phyloP scores from a whole-genome alignment of 2,113 vertebrate species.

The Lathamus discolor region DNA sequence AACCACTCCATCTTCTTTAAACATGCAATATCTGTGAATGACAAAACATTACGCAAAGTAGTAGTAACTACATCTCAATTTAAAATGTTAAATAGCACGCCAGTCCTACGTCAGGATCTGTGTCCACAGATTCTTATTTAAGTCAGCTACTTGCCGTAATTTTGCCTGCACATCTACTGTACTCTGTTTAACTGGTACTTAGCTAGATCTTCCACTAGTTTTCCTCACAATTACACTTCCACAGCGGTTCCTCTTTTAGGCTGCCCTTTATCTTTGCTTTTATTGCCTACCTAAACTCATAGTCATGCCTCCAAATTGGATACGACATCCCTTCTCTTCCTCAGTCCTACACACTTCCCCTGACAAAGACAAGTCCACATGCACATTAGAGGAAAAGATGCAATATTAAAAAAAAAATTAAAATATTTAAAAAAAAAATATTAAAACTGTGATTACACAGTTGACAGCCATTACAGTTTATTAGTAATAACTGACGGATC shows the following conservation, averaged over 20 bases:
- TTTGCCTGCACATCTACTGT: neutral
- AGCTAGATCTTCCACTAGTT: neutral
- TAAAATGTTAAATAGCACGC: neutral
- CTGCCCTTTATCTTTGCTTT: neutral
- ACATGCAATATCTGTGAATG: neutral
- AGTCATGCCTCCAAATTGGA: neutral
- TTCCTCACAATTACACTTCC: neutral
- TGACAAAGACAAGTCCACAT: neutral
- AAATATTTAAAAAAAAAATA: too few species aligned
- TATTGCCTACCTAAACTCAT: neutral
- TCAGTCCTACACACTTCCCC: neutral
- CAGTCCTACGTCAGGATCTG: neutral
- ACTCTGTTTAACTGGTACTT: neutral
- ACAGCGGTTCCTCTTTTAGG: neutral
- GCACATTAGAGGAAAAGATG: neutral
- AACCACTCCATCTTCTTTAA: neutral
- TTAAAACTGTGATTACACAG: neutral
- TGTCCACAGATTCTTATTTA: neutral
- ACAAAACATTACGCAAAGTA: neutral
- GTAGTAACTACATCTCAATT: neutral
- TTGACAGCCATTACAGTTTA: neutral
- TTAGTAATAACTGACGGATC: neutral
- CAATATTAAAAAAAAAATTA: neutral
- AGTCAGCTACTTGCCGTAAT: neutral
- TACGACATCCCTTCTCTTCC: neutral